Evolutionary conservation across 1,140 invertebrate species (phyloP).

Genomic region (Leptonema lineaticorne): DNA sequence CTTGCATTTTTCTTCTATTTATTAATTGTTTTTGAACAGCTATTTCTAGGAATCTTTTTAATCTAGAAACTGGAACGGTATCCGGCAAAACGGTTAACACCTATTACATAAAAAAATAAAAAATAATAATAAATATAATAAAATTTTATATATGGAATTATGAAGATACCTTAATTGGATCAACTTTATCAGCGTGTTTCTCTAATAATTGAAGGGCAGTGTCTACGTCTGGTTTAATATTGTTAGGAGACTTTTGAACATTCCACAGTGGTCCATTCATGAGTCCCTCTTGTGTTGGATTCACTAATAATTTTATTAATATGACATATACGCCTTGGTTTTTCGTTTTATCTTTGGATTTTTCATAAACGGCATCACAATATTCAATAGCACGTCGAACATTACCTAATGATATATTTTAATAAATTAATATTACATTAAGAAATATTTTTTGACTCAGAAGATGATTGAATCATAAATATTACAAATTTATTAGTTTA

Average conservation of each 20-base stretch:
- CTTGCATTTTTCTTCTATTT: slow-evolving; percentile 69
- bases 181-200: slow-evolving; percentile 78
- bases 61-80: slow-evolving; percentile 68
- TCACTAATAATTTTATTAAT: slow-evolving; percentile 65
- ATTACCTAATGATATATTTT: slow-evolving; percentile 60
- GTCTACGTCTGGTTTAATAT: slow-evolving; percentile 69
- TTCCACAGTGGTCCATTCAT: slow-evolving; percentile 49
- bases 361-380: slow-evolving; percentile 70
- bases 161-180: slow-evolving; percentile 67
- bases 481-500: slow-evolving; percentile 3
- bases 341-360: slow-evolving; percentile 46
- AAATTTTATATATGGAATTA: background rate
- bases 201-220: slow-evolving; percentile 78
- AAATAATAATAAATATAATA: background rate
- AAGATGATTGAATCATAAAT: too few species aligned
- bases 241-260: slow-evolving; percentile 49
- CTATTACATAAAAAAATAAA: slow-evolving; percentile 48
- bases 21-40: slow-evolving; percentile 74
- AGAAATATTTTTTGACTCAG: background rate
- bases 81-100: slow-evolving; percentile 75
- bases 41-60: slow-evolving; percentile 76
- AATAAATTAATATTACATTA: background rate
- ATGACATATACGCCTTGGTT: slow-evolving; percentile 67
- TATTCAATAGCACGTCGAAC: slow-evolving; percentile 80
- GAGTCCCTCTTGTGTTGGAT: slow-evolving; percentile 58